Evolutionary conservation across 2,113 vertebrate genomes (phyloP).

Genomic region (Psophia crepitans): DNA sequence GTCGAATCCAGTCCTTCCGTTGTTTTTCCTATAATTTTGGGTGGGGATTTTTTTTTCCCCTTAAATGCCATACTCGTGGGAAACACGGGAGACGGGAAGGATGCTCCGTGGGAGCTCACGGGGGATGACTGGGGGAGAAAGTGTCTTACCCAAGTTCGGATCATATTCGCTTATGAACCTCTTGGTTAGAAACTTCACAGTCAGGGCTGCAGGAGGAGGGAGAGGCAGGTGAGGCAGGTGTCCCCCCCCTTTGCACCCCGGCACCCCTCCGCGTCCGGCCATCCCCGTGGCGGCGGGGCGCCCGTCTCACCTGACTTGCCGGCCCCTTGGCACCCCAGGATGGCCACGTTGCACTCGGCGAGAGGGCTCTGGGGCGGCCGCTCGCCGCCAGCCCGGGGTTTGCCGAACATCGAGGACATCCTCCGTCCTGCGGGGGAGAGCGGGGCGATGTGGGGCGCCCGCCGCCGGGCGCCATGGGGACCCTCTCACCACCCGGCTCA

Average conservation of each 20-base stretch:
- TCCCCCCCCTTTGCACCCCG: rapidly evolving
- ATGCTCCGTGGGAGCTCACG: not conserved
- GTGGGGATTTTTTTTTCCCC: not conserved
- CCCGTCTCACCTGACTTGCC: constrained; percentile 85
- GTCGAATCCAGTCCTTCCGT: not conserved
- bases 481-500: not conserved
- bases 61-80: not conserved
- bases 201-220: constrained; percentile 79
- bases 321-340: constrained; percentile 82
- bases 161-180: constrained; percentile 95
- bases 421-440: not conserved
- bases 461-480: rapidly evolving
- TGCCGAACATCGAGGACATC: constrained; percentile 88
- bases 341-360: constrained; percentile 82
- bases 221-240: not conserved
- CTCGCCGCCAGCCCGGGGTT: constrained; percentile 70
- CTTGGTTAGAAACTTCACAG: constrained; percentile 91
- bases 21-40: not conserved
- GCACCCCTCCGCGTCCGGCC: not conserved
- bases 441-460: not conserved
- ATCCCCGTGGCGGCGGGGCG: not conserved
- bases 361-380: constrained; percentile 53
- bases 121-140: not conserved
- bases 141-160: constrained; percentile 84
- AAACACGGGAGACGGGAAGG: not conserved